Evolutionary conservation across 2,797 vertebrate species (phyloP).

Genomic region (Neosalanx taihuensis): DNA sequence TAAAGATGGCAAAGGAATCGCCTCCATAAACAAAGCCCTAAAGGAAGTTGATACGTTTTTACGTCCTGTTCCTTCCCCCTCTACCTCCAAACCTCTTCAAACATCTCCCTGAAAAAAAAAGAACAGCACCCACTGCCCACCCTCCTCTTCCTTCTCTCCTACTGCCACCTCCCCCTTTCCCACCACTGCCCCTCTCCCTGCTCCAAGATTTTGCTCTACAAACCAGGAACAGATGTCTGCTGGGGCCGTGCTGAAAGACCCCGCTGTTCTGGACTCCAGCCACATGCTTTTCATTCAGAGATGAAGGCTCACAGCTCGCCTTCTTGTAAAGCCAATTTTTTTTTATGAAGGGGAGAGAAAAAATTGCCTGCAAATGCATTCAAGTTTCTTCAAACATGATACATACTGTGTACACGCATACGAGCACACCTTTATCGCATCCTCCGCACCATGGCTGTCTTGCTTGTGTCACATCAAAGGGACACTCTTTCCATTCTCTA

Average conservation of each 20-base stretch:
- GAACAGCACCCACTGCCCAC: conserved; percentile 24
- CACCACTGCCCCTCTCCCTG: conserved; percentile 63
- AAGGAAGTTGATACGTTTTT: conserved; percentile 36
- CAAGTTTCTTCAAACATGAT: conserved; percentile 27
- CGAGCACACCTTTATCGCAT: conserved; percentile 61
- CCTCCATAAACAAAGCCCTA: conserved; percentile 37
- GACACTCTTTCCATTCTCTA: conserved; percentile 13
- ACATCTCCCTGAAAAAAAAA: conserved; percentile 48
- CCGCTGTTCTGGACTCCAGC: conserved; percentile 83
- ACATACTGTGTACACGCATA: conserved; percentile 45
- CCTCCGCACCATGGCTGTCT: conserved; percentile 32
- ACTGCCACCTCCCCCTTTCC: conserved; percentile 45
- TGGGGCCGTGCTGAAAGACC: conserved; percentile 79
- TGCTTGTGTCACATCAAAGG: conserved; percentile 20
- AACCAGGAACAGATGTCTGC: conserved; percentile 82
- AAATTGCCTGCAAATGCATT: conserved; percentile 70
- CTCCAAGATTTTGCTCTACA: conserved; percentile 76
- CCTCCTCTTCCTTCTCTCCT: conserved; percentile 42
- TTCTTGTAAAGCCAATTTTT: conserved; percentile 78
- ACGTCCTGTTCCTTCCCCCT: conserved; percentile 34
- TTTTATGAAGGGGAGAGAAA: conserved; percentile 38
- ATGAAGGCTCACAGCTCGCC: conserved; percentile 79
- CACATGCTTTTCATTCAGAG: conserved; percentile 85
- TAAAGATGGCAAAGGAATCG: conserved; percentile 1
- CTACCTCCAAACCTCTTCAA: conserved; percentile 54